phyloP scores from a whole-genome alignment of 2,113 vertebrate genomes.

The Macheiramphus alcinus region DNA sequence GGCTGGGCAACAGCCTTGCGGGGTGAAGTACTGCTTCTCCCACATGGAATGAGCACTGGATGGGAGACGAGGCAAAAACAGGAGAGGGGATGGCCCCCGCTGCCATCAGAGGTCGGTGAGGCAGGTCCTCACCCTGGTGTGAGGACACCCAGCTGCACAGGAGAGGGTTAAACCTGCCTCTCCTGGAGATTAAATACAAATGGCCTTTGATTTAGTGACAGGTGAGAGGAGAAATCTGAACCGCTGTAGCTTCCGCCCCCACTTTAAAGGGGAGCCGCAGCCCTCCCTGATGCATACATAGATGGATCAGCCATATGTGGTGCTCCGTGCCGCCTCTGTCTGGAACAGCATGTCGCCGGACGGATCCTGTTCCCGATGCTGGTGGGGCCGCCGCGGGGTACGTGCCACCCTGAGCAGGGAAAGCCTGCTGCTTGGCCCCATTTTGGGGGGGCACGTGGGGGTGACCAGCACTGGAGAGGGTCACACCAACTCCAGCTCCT shows the following conservation, averaged over 20 bases:
- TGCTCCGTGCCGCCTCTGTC: not conserved
- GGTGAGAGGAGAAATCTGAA: slow-evolving; percentile 53
- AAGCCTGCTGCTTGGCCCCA: rapidly evolving
- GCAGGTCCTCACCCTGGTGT: rapidly evolving
- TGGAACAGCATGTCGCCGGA: not conserved
- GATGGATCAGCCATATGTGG: not conserved
- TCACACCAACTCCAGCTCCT: not conserved
- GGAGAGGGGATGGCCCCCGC: not conserved
- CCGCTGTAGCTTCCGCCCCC: not conserved
- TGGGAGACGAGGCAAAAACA: rapidly evolving
- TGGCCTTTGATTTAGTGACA: slow-evolving; percentile 16
- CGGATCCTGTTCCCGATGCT: not conserved
- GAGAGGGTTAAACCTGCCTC: slow-evolving; percentile 29
- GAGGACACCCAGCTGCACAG: not conserved
- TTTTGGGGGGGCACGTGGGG: rapidly evolving
- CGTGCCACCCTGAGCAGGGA: not conserved
- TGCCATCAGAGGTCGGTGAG: not conserved
- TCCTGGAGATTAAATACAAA: not conserved
- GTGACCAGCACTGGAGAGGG: no score
- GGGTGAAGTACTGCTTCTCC: not conserved
- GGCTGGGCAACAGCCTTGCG: rapidly evolving
- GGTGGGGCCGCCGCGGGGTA: rapidly evolving
- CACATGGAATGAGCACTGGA: not conserved
- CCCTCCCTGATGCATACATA: slow-evolving; percentile 4
- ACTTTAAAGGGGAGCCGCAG: not conserved